Evolutionary conservation across 2,113 vertebrate genomes (phyloP).

Genomic region (Myrmophylax atrothorax): DNA sequence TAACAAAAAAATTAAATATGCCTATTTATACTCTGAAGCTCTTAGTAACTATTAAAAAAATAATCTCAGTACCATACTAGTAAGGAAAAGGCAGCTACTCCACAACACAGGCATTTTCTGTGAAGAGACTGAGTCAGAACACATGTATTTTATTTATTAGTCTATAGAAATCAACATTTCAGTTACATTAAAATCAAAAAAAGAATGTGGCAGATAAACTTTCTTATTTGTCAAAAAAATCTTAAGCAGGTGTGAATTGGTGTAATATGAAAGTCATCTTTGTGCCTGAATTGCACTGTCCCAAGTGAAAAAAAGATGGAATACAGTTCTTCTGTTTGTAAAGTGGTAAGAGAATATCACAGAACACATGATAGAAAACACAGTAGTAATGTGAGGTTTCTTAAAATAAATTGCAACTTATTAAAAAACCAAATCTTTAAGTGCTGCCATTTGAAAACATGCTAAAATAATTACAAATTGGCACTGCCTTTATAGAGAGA

Average conservation of each 20-base stretch:
- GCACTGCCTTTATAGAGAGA: background rate
- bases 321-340: background rate
- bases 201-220: background rate
- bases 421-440: background rate
- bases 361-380: background rate
- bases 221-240: background rate
- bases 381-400: background rate
- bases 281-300: background rate
- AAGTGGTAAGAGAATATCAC: background rate
- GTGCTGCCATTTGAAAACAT: background rate
- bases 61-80: background rate
- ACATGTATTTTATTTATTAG: background rate
- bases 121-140: background rate
- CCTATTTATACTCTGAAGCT: background rate
- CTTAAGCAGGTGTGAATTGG: accelerated
- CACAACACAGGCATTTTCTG: background rate
- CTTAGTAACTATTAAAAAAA: background rate
- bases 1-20: background rate
- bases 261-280: accelerated
- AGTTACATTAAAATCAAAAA: background rate
- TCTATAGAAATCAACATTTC: background rate
- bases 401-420: background rate
- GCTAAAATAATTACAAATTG: background rate
- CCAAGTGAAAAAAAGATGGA: background rate
- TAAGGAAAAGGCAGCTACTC: background rate